A percentile compares a stretch with the other conserved stretches of the same genome.
phyloP scores from a whole-genome alignment of 2,888 invertebrate species.

The Congeria kusceri region DNA sequence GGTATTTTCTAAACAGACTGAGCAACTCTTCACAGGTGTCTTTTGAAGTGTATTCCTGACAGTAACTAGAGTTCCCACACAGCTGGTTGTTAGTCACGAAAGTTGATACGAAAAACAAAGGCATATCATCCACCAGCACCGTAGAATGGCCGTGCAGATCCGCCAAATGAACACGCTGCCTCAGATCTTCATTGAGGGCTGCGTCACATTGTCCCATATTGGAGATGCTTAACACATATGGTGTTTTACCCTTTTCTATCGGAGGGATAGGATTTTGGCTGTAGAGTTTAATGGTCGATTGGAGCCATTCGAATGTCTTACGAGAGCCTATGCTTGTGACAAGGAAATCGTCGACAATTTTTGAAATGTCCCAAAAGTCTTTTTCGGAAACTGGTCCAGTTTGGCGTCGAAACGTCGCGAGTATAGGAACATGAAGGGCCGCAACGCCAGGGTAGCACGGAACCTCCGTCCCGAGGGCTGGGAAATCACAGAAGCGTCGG shows the following conservation, averaged over 20 bases:
- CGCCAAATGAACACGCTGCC: slow-evolving; percentile 43
- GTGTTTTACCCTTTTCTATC: slow-evolving; percentile 51
- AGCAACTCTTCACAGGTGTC: slow-evolving; percentile 55
- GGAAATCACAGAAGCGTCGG: slow-evolving; percentile 22
- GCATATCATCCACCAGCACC: slow-evolving; percentile 63
- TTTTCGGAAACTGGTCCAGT: slow-evolving; percentile 7
- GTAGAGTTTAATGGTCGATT: slow-evolving; percentile 11
- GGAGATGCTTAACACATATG: slow-evolving; percentile 65
- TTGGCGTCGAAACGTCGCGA: slow-evolving; percentile 21
- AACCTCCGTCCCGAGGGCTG: slow-evolving; percentile 1
- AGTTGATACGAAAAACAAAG: slow-evolving; percentile 61
- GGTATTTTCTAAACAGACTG: slow-evolving; percentile 43
- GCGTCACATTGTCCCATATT: slow-evolving; percentile 62
- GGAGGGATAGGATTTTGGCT: slow-evolving; percentile 6
- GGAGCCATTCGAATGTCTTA: slow-evolving; percentile 23
- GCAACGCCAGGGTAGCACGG: slow-evolving; percentile 51
- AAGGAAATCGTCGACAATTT: slow-evolving; percentile 28
- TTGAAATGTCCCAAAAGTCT: slow-evolving; percentile 54
- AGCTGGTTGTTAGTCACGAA: slow-evolving; percentile 52
- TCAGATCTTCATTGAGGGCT: slow-evolving; percentile 50
- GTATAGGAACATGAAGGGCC: slow-evolving; percentile 43
- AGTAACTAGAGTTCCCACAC: slow-evolving; percentile 59
- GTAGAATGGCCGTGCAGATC: slow-evolving; percentile 60
- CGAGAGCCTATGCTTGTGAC: slow-evolving; percentile 30
- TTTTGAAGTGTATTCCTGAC: slow-evolving; percentile 60